Conservation (phyloP, 2,113 vertebrate species). For the Orycteropus afer region DNA sequence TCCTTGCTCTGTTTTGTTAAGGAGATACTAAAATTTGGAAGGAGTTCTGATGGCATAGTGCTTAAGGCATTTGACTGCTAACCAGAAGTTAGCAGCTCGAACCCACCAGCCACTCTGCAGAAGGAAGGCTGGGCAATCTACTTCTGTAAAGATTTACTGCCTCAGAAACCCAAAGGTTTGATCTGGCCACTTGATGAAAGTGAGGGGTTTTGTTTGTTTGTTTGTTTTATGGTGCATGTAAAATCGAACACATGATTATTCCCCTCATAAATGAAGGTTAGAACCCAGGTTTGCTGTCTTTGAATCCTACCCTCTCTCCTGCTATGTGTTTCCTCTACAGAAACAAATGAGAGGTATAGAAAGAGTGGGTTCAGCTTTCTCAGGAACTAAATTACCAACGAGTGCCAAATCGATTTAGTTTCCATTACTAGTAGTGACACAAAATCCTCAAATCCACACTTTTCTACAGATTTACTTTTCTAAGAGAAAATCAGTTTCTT, state of each 20-base stretch:
- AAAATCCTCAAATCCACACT: not conserved
- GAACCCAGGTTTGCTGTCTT: not conserved
- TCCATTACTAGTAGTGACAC: constrained; percentile 6
- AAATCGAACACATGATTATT: not conserved
- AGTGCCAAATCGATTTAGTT: not conserved
- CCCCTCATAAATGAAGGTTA: not conserved
- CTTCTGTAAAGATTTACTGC: no score
- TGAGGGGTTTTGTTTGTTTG: no score
- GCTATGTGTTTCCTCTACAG: not conserved
- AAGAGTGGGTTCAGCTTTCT: not conserved
- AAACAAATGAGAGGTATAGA: not conserved
- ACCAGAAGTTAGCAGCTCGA: no score
- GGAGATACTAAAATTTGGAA: not conserved
- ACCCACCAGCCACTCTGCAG: no score
- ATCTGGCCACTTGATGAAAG: no score
- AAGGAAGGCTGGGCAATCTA: no score
- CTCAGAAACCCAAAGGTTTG: no score
- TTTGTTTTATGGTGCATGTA: no score
- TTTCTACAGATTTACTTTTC: constrained; percentile 19
- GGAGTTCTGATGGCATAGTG: not conserved
- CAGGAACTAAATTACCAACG: not conserved
- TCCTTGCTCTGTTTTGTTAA: not conserved
- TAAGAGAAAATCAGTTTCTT: constrained; percentile 24
- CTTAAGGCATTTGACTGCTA: no score
- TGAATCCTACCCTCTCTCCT: not conserved